Evolutionary conservation across 2,113 vertebrate genomes (phyloP).

Genomic region (Megaceryle torquata): DNA sequence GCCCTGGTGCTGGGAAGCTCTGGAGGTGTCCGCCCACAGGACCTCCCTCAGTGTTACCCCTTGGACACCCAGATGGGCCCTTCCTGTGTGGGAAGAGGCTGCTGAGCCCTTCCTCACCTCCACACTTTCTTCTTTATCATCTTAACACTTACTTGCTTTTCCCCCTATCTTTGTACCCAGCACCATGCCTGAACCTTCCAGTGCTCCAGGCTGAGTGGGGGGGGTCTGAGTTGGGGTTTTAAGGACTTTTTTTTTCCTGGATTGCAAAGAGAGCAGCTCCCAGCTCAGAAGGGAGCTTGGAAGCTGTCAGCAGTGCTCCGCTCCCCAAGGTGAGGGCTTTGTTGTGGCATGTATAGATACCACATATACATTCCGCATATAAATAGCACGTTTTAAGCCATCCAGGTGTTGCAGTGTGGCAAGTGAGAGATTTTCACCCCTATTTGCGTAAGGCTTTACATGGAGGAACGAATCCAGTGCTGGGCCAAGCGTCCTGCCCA

Average conservation of each 20-base stretch:
- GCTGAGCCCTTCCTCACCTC: rapidly evolving
- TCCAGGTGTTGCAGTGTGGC: neutral
- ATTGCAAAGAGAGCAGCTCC: neutral
- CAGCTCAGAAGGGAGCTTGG: neutral
- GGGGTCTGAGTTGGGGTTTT: rapidly evolving
- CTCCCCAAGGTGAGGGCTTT: neutral
- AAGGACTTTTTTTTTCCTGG: neutral
- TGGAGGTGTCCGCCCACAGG: neutral
- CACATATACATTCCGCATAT: neutral
- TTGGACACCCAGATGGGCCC: neutral
- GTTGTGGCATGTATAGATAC: rapidly evolving
- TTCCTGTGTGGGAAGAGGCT: neutral
- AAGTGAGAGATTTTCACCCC: neutral
- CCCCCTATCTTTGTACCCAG: rapidly evolving
- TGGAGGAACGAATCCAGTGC: rapidly evolving
- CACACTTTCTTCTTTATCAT: rapidly evolving
- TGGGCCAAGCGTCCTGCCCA: neutral
- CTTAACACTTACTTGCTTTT: rapidly evolving
- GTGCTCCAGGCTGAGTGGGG: rapidly evolving
- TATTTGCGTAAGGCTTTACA: neutral
- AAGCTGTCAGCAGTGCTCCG: rapidly evolving
- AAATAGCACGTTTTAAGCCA: neutral
- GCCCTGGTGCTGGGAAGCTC: neutral
- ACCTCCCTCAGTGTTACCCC: neutral
- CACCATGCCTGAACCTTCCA: rapidly evolving